These are phyloP conservation scores for Oncopeltus fasciatus DNA, from an alignment of 1,140 invertebrate species.

Conservation along the genomic window DNA sequence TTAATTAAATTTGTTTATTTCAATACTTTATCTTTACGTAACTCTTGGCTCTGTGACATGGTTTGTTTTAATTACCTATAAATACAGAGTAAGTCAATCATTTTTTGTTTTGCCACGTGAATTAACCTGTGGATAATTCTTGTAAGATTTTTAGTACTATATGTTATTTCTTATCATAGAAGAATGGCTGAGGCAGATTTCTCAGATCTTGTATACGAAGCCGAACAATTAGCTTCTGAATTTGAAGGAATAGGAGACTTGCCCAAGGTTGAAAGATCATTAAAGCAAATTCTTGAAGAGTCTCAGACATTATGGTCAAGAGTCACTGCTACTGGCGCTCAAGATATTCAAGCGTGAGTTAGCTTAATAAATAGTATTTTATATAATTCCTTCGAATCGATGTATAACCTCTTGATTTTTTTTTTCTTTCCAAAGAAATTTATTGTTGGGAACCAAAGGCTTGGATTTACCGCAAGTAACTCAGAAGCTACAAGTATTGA, in stretches of 20 bases:
- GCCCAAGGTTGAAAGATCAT: constrained; percentile 74
- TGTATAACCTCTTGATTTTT: neutral
- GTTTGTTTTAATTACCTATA: too few species aligned
- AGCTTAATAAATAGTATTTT: too few species aligned
- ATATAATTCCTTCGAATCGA: too few species aligned
- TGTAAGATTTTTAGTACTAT: too few species aligned
- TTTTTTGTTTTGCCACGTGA: too few species aligned
- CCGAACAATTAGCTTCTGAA: constrained; percentile 76
- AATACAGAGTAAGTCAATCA: too few species aligned
- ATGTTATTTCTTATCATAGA: too few species aligned
- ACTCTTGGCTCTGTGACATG: too few species aligned
- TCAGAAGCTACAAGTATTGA: constrained; percentile 77
- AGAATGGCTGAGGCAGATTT: constrained; percentile 46
- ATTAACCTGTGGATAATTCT: too few species aligned
- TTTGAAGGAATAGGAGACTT: constrained; percentile 69
- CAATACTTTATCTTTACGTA: too few species aligned
- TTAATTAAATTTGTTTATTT: too few species aligned
- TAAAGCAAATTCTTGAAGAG: constrained; percentile 80
- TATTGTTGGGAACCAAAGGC: constrained; percentile 82
- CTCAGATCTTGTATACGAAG: constrained; percentile 72
- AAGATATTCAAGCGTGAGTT: constrained; percentile 87
- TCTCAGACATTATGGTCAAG: constrained; percentile 77
- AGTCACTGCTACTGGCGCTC: constrained; percentile 57
- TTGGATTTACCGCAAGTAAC: constrained; percentile 84
- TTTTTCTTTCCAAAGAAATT: constrained; percentile 48